A percentile compares a stretch with the other conserved stretches of the same genome.
Conservation (phyloP, 2,888 invertebrate genomes). For the Eurytoma adleriae region DNA sequence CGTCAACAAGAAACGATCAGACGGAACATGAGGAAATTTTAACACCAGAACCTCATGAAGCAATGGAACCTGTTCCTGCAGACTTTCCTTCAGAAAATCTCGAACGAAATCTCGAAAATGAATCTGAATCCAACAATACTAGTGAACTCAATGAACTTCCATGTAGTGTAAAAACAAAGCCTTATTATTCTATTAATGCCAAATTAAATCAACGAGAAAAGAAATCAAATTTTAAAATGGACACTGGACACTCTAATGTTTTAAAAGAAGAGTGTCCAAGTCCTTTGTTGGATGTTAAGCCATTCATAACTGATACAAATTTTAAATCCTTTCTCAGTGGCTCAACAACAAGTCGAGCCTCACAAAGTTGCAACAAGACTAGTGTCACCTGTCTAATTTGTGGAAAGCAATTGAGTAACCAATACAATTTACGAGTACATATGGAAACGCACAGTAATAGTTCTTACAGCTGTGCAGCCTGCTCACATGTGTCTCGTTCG, state of each 20-base stretch:
- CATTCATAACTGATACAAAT: slow-evolving; percentile 66
- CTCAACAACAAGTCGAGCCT: slow-evolving; percentile 63
- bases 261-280: slow-evolving; percentile 61
- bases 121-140: slow-evolving; percentile 68
- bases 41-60: slow-evolving; percentile 56
- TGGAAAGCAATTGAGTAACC: slow-evolving; percentile 92
- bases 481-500: slow-evolving; percentile 91
- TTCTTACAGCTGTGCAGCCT: slow-evolving; percentile 90
- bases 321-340: slow-evolving; percentile 66
- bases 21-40: slow-evolving; percentile 60
- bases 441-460: slow-evolving; percentile 94
- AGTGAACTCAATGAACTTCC: slow-evolving; percentile 66
- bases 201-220: slow-evolving; percentile 72
- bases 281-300: slow-evolving; percentile 67
- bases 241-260: slow-evolving; percentile 51
- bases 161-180: slow-evolving; percentile 74
- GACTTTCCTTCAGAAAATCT: slow-evolving; percentile 55
- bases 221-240: slow-evolving; percentile 60
- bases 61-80: slow-evolving; percentile 54
- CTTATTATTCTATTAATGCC: slow-evolving; percentile 74
- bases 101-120: slow-evolving; percentile 65
- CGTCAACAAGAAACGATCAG: slow-evolving; percentile 57
- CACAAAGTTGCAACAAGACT: slow-evolving; percentile 72
- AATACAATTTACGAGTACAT: slow-evolving; percentile 92
- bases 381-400: slow-evolving; percentile 88